Base-by-base conservation (phyloP, 2,797 vertebrate species). In the Protosalanx chinensis region DNA sequence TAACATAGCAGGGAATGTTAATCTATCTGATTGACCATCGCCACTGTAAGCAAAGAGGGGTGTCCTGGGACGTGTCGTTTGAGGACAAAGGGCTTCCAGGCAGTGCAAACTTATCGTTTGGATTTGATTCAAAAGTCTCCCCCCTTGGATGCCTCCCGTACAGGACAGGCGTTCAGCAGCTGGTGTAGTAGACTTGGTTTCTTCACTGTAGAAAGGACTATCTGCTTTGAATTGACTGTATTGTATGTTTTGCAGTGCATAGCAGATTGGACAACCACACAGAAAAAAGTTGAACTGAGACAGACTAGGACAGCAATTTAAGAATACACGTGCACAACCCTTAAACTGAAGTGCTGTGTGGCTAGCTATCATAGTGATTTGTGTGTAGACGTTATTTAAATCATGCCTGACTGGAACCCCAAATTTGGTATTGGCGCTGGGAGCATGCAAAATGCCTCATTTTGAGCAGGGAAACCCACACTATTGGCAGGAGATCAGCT, bases 351-450 rank as follows among this genome's bases (percentile, higher is more conserved):
- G 62, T 75, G 59, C 23, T 59, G 27, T 12, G 16, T 12, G 62
- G 27, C 29, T 27, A 30, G 13, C 23, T 62, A 41, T 67, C n/a
- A 1, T 1, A 63, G 5, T 68, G 4, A 85, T 86, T 87, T 83
- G 81, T 82, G 81, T 82, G 73, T 82, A 72, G 61, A 74, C 0
- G 23, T 78, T 77, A 64, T 81, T 82, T 73, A 79, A 80, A 78
- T 70, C 65, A 58, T 51, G 51, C 73, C 64, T 67, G 76, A 73
- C 58, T 0, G 16, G 37, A 29, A 23, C 33, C 35, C 80, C 72
- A 67, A 81, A 71, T 86, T 76, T 76, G 80, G 4, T 67, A 3
- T 64, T 3, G n/a, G 61, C 68, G 53, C 51, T 67, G 57, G 63
- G 59, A 30, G 20, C 30, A 83, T 85, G 82, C 82, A 86, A 86